These are phyloP conservation scores for Macaria liturata DNA, from an alignment of 2,888 invertebrate genomes.

Conservation along the genomic window DNA sequence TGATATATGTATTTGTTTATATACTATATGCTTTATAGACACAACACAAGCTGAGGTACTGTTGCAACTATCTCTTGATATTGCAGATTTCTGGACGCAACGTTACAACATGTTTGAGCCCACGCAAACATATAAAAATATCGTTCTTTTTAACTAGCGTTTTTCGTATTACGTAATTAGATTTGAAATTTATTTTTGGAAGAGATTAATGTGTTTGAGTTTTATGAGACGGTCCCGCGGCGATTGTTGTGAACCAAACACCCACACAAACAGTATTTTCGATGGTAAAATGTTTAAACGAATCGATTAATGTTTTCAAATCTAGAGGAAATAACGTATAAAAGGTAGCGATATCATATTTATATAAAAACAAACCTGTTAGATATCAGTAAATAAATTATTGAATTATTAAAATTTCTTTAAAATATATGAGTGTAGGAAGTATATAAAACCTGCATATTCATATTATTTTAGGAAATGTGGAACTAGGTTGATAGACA, in stretches of 20 bases:
- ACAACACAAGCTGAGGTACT: conserved; percentile 7
- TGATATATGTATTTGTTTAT: too few species aligned
- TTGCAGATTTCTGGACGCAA: conserved; percentile 54
- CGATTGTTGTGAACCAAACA: conserved; percentile 14
- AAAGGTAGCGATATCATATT: too few species aligned
- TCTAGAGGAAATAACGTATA: not conserved
- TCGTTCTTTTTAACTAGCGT: conserved; percentile 46
- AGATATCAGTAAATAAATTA: too few species aligned
- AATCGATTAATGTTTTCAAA: not conserved
- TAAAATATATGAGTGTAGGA: too few species aligned
- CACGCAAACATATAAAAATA: conserved; percentile 62
- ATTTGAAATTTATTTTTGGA: conserved; percentile 21
- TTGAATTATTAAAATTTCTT: too few species aligned
- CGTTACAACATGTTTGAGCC: conserved; percentile 50
- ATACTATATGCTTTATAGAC: not conserved
- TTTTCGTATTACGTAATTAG: conserved; percentile 33
- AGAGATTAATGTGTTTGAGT: conserved; percentile 22
- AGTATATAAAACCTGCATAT: too few species aligned
- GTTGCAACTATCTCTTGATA: conserved; percentile 43
- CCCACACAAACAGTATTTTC: conserved; percentile 11
- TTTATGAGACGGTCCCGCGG: conserved; percentile 11
- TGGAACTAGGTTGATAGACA: not conserved
- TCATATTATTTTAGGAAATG: too few species aligned
- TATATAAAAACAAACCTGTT: too few species aligned
- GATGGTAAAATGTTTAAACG: conserved; percentile 6